A percentile compares a stretch with the other conserved stretches of the same genome.
These are phyloP conservation scores for Siniperca chuatsi DNA, from an alignment of 2,113 vertebrate species.

Conservation along the genomic window DNA sequence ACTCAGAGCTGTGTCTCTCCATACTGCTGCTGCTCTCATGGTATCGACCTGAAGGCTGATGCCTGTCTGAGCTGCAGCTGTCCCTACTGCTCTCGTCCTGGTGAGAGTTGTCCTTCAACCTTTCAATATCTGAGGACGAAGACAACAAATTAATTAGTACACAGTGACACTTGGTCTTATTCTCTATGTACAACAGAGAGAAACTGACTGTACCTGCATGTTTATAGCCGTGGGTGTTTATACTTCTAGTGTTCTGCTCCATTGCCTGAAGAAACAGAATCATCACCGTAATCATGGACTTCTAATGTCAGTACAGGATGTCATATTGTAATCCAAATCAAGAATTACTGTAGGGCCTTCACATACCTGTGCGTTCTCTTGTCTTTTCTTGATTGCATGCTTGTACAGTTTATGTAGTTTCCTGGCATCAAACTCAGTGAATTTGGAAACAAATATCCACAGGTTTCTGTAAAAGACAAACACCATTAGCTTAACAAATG, in stretches of 20 bases:
- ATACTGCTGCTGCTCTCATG: conserved; percentile 88
- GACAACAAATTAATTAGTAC: background rate
- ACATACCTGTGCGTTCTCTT: conserved; percentile 92
- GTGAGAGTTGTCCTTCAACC: conserved; percentile 92
- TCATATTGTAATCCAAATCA: background rate
- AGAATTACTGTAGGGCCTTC: background rate
- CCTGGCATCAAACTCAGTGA: conserved; percentile 98
- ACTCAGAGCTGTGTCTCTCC: conserved; percentile 89
- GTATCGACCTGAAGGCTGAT: conserved; percentile 88
- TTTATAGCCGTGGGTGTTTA: conserved; percentile 88
- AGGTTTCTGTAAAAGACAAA: conserved; percentile 87
- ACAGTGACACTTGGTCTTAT: rapidly evolving
- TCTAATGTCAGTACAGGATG: background rate
- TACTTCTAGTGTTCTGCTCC: conserved; percentile 90
- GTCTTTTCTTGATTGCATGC: conserved; percentile 98
- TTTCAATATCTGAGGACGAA: conserved; percentile 88
- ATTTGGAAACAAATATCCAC: conserved; percentile 99
- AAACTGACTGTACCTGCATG: conserved; percentile 88
- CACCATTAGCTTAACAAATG: background rate
- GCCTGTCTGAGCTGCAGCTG: conserved; percentile 95
- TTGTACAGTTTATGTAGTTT: conserved; percentile 98
- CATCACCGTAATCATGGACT: background rate
- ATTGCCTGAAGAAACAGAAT: conserved; percentile 84
- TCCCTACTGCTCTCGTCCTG: conserved; percentile 98
- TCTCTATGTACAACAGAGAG: rapidly evolving